A percentile compares a stretch with the other conserved stretches of the same genome.
These are phyloP conservation scores for Panzeria rudis DNA, from an alignment of 2,888 invertebrate species.

Conservation along the genomic window DNA sequence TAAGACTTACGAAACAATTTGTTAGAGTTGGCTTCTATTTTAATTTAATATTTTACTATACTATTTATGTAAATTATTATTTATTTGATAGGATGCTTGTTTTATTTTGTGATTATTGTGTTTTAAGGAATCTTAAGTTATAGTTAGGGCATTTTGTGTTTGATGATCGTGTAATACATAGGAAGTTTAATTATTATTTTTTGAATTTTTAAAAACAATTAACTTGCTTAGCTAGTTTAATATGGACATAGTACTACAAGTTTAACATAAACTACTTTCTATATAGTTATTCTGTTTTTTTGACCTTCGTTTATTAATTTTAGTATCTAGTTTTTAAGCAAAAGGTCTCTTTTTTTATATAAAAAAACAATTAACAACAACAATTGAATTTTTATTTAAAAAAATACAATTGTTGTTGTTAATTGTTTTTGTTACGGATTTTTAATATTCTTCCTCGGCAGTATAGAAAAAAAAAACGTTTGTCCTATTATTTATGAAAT, in stretches of 20 bases:
- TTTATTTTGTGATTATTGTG: conserved; percentile 67
- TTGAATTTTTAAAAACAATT: neutral
- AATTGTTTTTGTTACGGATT: too few species aligned
- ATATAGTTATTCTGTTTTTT: too few species aligned
- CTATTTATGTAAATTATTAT: conserved; percentile 32
- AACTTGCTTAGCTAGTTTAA: conserved; percentile 1
- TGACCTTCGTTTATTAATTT: too few species aligned
- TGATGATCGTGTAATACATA: conserved; percentile 30
- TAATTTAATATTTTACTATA: conserved; percentile 9
- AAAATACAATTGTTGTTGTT: too few species aligned
- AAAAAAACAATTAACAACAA: too few species aligned
- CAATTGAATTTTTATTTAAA: too few species aligned
- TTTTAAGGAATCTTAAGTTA: conserved; percentile 68
- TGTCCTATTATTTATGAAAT: too few species aligned
- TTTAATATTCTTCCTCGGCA: too few species aligned
- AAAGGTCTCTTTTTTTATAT: too few species aligned
- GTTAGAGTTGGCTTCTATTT: conserved; percentile 27
- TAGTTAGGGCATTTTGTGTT: conserved; percentile 51
- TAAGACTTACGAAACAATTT: conserved; percentile 26
- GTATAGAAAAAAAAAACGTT: too few species aligned
- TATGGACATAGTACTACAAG: neutral
- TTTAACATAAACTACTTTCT: conserved; percentile 9
- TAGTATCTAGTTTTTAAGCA: too few species aligned
- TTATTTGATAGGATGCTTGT: conserved; percentile 58
- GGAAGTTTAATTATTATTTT: neutral